A percentile compares a stretch with the other conserved stretches of the same genome.
Conservation (phyloP, 2,113 vertebrate genomes). For the Rhadina sibilatrix region DNA sequence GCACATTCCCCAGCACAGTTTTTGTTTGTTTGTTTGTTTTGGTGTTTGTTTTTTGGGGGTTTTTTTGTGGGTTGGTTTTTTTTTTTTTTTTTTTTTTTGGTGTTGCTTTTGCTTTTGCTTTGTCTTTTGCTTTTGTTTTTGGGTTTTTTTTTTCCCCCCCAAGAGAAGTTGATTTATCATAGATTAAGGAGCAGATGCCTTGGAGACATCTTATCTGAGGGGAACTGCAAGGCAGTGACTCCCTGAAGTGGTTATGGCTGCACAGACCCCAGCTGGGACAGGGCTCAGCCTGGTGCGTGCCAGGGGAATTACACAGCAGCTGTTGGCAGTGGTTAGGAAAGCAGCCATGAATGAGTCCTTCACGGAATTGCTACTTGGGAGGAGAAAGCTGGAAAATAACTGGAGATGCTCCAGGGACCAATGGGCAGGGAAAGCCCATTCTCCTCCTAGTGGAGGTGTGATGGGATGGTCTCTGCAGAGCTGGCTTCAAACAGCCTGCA, state of each 20-base stretch:
- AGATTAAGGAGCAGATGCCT: neutral
- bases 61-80: too few relatives aligned
- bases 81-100: neutral
- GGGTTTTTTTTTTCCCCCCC: neutral
- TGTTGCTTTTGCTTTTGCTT: too few relatives aligned
- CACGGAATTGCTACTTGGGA: neutral
- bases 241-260: neutral
- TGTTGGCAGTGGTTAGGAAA: neutral
- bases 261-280: neutral
- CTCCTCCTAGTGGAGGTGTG: neutral
- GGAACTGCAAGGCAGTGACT: neutral
- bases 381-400: neutral
- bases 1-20: neutral
- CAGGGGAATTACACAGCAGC: neutral
- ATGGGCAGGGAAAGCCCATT: constrained; percentile 28
- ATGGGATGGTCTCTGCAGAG: neutral
- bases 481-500: neutral
- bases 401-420: neutral
- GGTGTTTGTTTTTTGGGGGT: too few relatives aligned
- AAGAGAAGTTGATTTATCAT: neutral
- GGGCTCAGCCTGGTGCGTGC: neutral
- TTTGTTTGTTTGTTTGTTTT: neutral
- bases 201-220: neutral
- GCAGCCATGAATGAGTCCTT: neutral
- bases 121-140: too few relatives aligned